A percentile compares a stretch with the other conserved stretches of the same genome.
These are phyloP conservation scores for Xenopus petersii DNA, from an alignment of 2,797 vertebrate species.

Conservation along the genomic window DNA sequence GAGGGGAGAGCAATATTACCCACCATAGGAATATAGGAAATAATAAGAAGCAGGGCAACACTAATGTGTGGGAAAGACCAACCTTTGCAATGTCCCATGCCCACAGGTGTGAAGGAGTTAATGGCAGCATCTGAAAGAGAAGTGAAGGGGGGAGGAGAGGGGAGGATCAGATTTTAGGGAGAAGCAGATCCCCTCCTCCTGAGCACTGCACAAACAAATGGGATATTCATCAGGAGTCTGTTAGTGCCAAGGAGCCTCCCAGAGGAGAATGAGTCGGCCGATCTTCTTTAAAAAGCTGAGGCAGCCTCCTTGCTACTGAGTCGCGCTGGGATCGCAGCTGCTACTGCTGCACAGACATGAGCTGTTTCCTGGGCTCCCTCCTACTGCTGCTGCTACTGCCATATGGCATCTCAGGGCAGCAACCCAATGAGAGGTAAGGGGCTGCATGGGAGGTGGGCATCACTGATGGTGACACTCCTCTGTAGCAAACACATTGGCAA, in stretches of 20 bases:
- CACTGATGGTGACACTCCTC: no score
- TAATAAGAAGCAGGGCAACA: no score
- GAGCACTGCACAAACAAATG: slow-evolving; percentile 70
- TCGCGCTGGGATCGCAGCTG: slow-evolving; percentile 13
- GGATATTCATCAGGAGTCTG: slow-evolving; percentile 74
- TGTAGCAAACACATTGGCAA: no score
- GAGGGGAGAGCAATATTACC: no score
- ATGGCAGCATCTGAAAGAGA: slow-evolving; percentile 40
- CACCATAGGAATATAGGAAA: no score
- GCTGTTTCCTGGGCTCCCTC: slow-evolving; percentile 47
- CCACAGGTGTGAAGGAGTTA: slow-evolving; percentile 40
- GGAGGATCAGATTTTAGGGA: slow-evolving; percentile 48
- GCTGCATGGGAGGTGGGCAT: background rate
- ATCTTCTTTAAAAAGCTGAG: slow-evolving; percentile 55
- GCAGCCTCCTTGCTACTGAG: background rate
- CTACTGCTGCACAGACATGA: slow-evolving; percentile 60
- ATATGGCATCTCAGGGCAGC: slow-evolving; percentile 60
- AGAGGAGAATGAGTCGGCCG: slow-evolving; percentile 58
- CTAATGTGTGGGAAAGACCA: no score
- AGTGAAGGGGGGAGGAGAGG: slow-evolving; percentile 50
- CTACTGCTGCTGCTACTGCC: slow-evolving; percentile 29
- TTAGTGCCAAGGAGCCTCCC: slow-evolving; percentile 67
- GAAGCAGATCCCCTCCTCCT: slow-evolving; percentile 66
- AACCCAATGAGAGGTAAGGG: slow-evolving; percentile 72
- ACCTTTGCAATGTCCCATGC: slow-evolving; percentile 3